Evolutionary conservation across 2,888 invertebrate species (phyloP), one percentile per base, ranked within the genome.

Genomic region (Pandemis cinnamomeana): DNA sequence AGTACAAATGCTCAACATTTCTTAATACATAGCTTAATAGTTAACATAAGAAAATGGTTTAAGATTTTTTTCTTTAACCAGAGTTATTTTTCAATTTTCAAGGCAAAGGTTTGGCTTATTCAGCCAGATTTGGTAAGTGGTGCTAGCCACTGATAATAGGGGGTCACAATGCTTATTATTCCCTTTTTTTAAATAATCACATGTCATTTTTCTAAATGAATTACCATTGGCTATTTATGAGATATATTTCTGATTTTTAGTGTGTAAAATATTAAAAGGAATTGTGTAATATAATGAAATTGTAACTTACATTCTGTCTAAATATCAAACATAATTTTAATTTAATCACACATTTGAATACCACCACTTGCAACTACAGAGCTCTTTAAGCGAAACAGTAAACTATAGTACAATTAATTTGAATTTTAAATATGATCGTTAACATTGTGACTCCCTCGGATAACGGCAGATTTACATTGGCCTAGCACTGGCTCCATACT

Each of bases 1-100:
- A 80, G 86, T 89, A 87, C 89, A 86, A 83, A 85, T 88, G 90
- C 87, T 85, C 83, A 83, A 79, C 63, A 76, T 67, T 42, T 58
- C 51, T 36, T 67, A 51, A 51, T 62, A 66, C 46, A 51, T 69
- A 73, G 64, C 55, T 68, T 64, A 20, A 11, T 63, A 55, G n/a
- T 72, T 68, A 69, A 69, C 48, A 44, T 73, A 66, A 73, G 60
- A 63, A 20, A 64, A 48, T 64, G 71, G 73, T 73, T 71, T 69
- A 71, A 55, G 69, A 76, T 75, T 75, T 68, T 77, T 68, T 77
- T 68, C 20, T 70, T 62, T 36, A 7, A 36, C 27, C 64, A 64
- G 48, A 48, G 48, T 62, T 77, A 76, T 77, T 78, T 63, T 64
- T 75, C 74, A 74, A 73, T 76, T 71, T 77, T 48, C 20, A 69